These are phyloP conservation scores for Sarcophaga carnaria DNA, from an alignment of 2,888 invertebrate genomes.

Conservation along the genomic window DNA sequence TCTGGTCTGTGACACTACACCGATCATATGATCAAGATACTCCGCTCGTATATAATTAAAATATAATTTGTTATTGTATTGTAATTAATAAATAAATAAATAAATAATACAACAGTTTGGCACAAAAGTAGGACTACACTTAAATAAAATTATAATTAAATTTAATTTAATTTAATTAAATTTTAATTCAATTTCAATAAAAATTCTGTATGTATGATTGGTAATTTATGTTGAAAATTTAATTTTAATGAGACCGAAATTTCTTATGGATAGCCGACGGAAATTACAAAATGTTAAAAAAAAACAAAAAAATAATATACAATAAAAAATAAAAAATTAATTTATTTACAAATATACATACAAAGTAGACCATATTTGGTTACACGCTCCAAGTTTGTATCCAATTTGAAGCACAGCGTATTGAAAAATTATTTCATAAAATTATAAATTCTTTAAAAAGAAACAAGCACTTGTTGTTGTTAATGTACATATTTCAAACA, in stretches of 20 bases:
- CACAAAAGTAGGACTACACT: not conserved
- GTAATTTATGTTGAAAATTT: too few relatives aligned
- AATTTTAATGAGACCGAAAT: not conserved
- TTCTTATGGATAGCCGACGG: slow-evolving; percentile 38
- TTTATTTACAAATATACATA: slow-evolving; percentile 43
- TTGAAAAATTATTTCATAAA: slow-evolving; percentile 1
- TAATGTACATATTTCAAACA: not conserved
- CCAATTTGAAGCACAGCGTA: slow-evolving; percentile 45
- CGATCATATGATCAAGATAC: too few relatives aligned
- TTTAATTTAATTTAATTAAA: too few relatives aligned
- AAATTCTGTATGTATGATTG: too few relatives aligned
- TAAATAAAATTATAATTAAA: too few relatives aligned
- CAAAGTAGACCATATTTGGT: slow-evolving; percentile 69
- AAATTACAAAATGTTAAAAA: not conserved
- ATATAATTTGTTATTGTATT: too few relatives aligned
- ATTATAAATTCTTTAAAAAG: slow-evolving; percentile 7
- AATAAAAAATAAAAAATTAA: slow-evolving; percentile 15
- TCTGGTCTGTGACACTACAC: too few relatives aligned
- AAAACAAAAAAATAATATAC: not conserved
- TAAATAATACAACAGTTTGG: too few relatives aligned
- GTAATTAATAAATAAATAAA: too few relatives aligned
- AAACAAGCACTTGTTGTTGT: not conserved
- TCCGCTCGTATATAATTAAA: too few relatives aligned
- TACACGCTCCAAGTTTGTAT: slow-evolving; percentile 59
- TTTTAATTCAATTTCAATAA: too few relatives aligned